These are phyloP conservation scores for Habroteleia sp. DNA, from an alignment of 2,888 invertebrate species.

Conservation along the genomic window DNA sequence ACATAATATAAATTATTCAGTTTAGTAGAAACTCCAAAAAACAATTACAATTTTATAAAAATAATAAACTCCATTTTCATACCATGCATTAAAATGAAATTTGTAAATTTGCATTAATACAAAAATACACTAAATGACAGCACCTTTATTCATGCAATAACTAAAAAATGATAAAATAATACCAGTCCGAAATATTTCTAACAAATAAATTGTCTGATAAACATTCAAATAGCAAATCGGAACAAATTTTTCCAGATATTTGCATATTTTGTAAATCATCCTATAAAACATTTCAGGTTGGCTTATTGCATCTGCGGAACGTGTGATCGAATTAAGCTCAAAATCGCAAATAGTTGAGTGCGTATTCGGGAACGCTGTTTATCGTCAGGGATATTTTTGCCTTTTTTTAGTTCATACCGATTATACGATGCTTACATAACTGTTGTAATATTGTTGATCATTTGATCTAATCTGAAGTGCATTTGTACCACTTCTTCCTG, in stretches of 20 bases:
- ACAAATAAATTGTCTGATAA: too few species aligned
- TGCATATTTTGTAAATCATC: constrained; percentile 15
- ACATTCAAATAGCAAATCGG: too few species aligned
- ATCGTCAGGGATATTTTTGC: neutral
- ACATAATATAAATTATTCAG: too few species aligned
- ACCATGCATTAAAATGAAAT: too few species aligned
- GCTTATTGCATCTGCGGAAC: constrained; percentile 8
- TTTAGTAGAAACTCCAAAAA: too few species aligned
- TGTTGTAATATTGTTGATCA: constrained; percentile 48
- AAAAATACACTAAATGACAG: too few species aligned
- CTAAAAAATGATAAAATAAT: too few species aligned
- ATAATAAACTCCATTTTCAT: too few species aligned
- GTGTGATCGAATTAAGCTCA: constrained; percentile 23
- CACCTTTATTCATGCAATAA: too few species aligned
- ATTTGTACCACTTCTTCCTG: constrained; percentile 55
- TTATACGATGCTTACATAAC: constrained; percentile 34
- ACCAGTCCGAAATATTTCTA: too few species aligned
- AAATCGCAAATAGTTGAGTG: constrained; percentile 7
- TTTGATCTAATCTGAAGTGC: constrained; percentile 48
- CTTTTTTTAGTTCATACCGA: constrained; percentile 9
- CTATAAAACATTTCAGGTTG: constrained; percentile 5
- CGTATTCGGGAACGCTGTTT: constrained; percentile 1
- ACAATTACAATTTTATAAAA: too few species aligned
- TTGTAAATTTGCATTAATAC: too few species aligned
- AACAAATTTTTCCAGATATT: constrained; percentile 19